Evolutionary conservation across 2,888 invertebrate species (phyloP), one percentile per base, ranked within the genome.

Genomic region (Campopleginae sp.): DNA sequence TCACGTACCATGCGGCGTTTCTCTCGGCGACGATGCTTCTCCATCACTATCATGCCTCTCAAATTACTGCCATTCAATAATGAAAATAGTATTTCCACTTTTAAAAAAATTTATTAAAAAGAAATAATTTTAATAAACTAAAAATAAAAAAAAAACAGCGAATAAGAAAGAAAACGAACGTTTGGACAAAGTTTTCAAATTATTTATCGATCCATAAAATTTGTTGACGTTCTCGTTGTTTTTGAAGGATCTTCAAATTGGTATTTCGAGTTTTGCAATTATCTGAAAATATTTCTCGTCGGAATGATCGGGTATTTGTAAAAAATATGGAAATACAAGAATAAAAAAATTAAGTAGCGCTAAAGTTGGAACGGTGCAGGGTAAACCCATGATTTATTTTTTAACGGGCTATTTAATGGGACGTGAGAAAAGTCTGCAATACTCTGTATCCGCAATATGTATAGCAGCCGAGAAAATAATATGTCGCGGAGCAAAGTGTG

Each of bases 1-100:
- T 86, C 87, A 88, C 85, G 86, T 86, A 88, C 58, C 74, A 83
- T 76, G n/a, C n/a, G 80, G 81, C 81, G 68, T 66, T 70, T 23
- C 61, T 61, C 61, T 58, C 31, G 27, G 33, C 17, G 61, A 48
- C 46, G 46, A 48, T 48, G 4, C 17, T 14, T 17, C 4, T 1
- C 17, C 17, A 46, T 46, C 17, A 17, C 17, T 46, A 46, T 46
- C 17, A 48, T n/a, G 3, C n/a, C n/a, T 48, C n/a, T 48, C 5
- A 48, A 48, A 48, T 17, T 3, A 48, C 17, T 48, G 46, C 4
- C 46, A 48, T 17, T 48, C 10, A 7, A 38, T 38, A 8, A 10
- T 38, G 10, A 38, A 38, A 38, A 38, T 38, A 1, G 38, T 38
- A 38, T 38, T 38, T 38, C 8, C 38, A 38, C 8, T 7, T 38